Percentiles rank a stretch among this genome's conserved stretches.
These are phyloP conservation scores for Achatina immaculata DNA, from an alignment of 1,140 invertebrate species.

Conservation along the genomic window DNA sequence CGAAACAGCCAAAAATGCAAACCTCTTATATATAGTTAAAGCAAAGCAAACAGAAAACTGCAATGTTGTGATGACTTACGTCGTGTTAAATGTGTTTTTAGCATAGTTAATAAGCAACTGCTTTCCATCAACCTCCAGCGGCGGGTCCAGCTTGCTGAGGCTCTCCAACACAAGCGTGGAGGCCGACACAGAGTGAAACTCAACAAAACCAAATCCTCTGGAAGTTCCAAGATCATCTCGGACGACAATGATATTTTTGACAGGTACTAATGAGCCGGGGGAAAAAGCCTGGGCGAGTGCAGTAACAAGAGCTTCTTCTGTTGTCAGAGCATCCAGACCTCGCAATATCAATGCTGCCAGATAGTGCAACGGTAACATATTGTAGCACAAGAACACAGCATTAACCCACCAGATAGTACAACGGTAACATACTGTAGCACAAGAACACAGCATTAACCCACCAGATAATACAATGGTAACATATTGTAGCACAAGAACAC, in stretches of 20 bases:
- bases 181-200: slow-evolving; percentile 84
- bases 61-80: too few species aligned
- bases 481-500: too few species aligned
- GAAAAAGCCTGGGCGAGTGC: slow-evolving; percentile 75
- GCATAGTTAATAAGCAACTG: slow-evolving; percentile 68
- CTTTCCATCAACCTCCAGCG: slow-evolving; percentile 71
- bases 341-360: slow-evolving; percentile 83
- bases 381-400: not conserved
- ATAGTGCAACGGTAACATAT: not conserved
- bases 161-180: slow-evolving; percentile 78
- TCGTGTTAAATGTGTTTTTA: slow-evolving; percentile 70
- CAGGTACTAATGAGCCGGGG: slow-evolving; percentile 76
- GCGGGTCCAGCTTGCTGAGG: slow-evolving; percentile 54
- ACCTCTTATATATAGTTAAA: too few species aligned
- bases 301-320: slow-evolving; percentile 83
- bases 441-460: too few species aligned
- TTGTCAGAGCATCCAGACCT: slow-evolving; percentile 86
- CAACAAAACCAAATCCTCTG: slow-evolving; percentile 60
- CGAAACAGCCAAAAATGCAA: too few species aligned
- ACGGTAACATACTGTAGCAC: too few species aligned
- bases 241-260: slow-evolving; percentile 84
- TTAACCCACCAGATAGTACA: too few species aligned
- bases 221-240: slow-evolving; percentile 87
- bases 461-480: too few species aligned
- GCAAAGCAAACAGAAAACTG: too few species aligned